Evolutionary conservation across 2,888 invertebrate species (phyloP).

Genomic region (Conops quadrifasciatus): DNA sequence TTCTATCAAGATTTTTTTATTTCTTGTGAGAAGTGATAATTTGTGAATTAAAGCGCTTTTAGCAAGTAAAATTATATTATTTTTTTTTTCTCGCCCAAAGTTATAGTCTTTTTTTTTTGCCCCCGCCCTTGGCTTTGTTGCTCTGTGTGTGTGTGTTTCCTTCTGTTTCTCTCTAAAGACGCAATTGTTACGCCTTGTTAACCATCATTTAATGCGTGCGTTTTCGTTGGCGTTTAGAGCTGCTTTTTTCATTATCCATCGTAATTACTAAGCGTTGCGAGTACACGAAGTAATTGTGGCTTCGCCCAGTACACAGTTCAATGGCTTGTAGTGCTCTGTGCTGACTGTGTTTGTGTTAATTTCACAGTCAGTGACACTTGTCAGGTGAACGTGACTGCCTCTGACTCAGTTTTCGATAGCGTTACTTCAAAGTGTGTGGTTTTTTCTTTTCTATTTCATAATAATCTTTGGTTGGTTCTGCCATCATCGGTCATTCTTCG

Average conservation of each 20-base stretch:
- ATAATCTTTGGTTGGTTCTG: too few species aligned
- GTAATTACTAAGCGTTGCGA: background rate
- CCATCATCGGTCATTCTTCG: too few species aligned
- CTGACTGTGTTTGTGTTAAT: background rate
- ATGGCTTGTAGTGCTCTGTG: background rate
- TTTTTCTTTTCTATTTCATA: background rate
- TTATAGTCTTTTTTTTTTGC: too few species aligned
- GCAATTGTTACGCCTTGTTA: conserved; percentile 20
- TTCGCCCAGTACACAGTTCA: background rate
- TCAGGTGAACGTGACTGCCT: conserved; percentile 10
- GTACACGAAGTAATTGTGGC: background rate
- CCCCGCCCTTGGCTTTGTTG: too few species aligned
- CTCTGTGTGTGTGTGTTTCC: too few species aligned
- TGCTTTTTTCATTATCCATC: background rate
- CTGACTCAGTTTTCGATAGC: too few species aligned
- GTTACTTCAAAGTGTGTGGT: too few species aligned
- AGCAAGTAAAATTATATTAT: too few species aligned
- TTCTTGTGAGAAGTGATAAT: too few species aligned
- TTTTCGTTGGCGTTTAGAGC: background rate
- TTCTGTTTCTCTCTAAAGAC: conserved; percentile 8
- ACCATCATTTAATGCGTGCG: conserved; percentile 18
- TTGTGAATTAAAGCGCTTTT: too few species aligned
- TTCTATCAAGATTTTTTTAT: too few species aligned
- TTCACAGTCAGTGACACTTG: conserved; percentile 14
- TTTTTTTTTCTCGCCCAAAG: too few species aligned